Evolutionary conservation across 2,888 invertebrate genomes (phyloP), one percentile per base, ranked within the genome.

Genomic region (Eilema sororculum): DNA sequence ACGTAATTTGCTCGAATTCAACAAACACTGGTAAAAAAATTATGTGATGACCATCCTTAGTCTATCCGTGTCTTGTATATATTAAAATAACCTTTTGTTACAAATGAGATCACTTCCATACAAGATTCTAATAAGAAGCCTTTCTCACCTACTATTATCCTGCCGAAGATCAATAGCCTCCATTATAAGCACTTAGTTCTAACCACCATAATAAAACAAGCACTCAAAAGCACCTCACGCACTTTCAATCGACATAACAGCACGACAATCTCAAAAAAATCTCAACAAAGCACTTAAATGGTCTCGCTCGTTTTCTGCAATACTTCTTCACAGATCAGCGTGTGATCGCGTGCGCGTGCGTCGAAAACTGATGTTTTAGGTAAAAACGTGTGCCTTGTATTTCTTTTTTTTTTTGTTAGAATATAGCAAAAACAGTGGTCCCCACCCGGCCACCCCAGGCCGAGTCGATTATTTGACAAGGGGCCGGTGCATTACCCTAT

Each of bases 351-450:
- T 93, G 95, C 95, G 93, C 91, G 89, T 89, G 91, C 93, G 93
- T 86, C 85, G 82, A 87, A 92, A 93, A 94, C 93, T 93, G 89
- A 81, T 91, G 92, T 95, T 95, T 95, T 94, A 91, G 85, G 94
- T 94, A 94, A 95, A 94, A 95, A 93, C 90, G 89, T 85, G 89
- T 91, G 90, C 85, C 79, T 66, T 72, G 71, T 76, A 84, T 78
- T 86, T 78, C 82, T 89, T 90, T 91, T 95, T 91, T 95, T 91
- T 95, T 92, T 91, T 88, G 89, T 87, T 91, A 84, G 86, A 95
- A 94, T 66, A 94, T 91, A 91, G 91, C 94, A 93, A 95, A 94
- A 94, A 90, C 90, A 75, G 82, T 77, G 74, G 84, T 86, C 92
- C 92, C 93, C 91, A 90, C 88, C 89, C 90, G 87, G 83, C 85